These are phyloP conservation scores for Garrulus glandarius DNA, from an alignment of 2,797 vertebrate species.

Conservation along the genomic window DNA sequence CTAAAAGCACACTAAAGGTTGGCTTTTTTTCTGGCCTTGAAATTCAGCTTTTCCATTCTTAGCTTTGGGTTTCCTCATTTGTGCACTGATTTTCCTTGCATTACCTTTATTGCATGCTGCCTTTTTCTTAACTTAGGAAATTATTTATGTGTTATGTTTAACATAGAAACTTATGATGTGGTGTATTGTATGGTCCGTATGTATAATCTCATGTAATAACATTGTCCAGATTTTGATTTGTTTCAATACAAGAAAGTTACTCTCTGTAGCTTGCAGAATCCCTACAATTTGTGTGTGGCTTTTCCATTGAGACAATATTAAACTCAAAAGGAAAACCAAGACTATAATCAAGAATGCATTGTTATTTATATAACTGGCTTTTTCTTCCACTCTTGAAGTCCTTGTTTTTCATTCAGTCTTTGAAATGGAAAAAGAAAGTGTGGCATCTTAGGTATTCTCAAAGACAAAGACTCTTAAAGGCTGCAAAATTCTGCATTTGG, in stretches of 20 bases:
- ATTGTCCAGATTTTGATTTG: background rate
- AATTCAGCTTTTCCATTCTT: background rate
- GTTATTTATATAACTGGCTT: background rate
- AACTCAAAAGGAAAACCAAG: background rate
- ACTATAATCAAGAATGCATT: background rate
- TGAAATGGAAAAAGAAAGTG: background rate
- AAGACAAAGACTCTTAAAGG: background rate
- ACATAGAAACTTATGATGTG: background rate
- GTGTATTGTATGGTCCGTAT: background rate
- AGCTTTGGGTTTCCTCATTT: background rate
- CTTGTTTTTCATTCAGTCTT: background rate
- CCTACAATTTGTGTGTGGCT: background rate
- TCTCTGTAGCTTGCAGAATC: background rate
- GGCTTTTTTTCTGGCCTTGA: background rate
- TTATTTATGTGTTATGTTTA: background rate
- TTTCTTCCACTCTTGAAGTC: background rate
- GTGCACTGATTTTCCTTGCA: background rate
- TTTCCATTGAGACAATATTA: background rate
- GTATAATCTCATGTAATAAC: background rate
- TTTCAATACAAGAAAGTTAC: background rate
- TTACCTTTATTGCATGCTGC: background rate
- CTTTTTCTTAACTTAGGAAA: background rate
- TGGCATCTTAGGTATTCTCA: background rate
- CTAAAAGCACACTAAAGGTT: background rate
- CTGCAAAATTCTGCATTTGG: background rate